Evolutionary conservation across 2,797 vertebrate genomes (phyloP).

Genomic region (Falco novaeseelandiae): DNA sequence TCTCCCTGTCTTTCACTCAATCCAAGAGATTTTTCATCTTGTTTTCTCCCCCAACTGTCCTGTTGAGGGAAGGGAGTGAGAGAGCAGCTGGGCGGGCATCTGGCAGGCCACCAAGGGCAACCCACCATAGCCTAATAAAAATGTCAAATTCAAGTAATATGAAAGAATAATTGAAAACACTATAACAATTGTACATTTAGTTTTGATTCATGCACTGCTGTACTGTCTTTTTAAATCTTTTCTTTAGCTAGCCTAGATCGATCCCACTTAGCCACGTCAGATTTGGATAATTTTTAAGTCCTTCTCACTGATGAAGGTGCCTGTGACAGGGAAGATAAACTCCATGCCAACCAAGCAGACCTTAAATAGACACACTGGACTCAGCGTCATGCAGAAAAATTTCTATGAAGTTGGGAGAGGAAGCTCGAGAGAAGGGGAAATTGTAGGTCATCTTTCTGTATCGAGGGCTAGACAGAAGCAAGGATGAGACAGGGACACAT

Average conservation of each 20-base stretch:
- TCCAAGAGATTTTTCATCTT: neutral
- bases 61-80: neutral
- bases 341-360: neutral
- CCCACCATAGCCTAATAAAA: neutral
- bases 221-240: neutral
- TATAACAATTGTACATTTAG: neutral
- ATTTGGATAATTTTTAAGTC: neutral
- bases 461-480: neutral
- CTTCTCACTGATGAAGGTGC: neutral
- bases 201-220: neutral
- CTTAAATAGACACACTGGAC: neutral
- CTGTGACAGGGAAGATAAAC: neutral
- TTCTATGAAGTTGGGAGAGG: neutral
- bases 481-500: neutral
- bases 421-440: neutral
- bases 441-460: neutral
- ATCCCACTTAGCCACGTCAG: neutral
- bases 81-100: neutral
- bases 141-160: neutral
- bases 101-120: neutral
- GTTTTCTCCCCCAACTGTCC: neutral
- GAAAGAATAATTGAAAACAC: neutral
- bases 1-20: neutral
- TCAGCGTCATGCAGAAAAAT: neutral
- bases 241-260: neutral